phyloP scores from a whole-genome alignment of 2,888 invertebrate genomes.

The Pelosia muscerda region DNA sequence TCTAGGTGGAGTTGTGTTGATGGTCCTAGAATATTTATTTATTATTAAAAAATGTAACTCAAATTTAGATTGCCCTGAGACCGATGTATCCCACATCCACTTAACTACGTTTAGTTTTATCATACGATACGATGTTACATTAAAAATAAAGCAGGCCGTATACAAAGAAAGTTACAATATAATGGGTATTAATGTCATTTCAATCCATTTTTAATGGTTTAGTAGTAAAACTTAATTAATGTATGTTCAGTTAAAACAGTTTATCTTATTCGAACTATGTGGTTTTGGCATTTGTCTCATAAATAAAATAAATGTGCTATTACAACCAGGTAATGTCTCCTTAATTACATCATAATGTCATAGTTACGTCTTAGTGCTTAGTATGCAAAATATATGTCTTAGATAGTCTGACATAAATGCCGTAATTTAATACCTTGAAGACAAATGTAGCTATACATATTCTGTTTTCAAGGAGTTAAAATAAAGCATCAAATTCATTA shows the following conservation, averaged over 20 bases:
- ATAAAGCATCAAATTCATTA: background rate
- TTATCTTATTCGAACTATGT: background rate
- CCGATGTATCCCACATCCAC: too few relatives aligned
- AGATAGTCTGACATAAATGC: background rate
- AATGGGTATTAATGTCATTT: background rate
- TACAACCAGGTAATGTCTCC: constrained; percentile 10
- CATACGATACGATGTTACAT: too few relatives aligned
- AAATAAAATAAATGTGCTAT: constrained; percentile 11
- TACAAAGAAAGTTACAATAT: background rate
- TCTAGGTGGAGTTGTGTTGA: too few relatives aligned
- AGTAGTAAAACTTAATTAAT: background rate
- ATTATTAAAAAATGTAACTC: too few relatives aligned
- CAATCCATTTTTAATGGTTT: background rate
- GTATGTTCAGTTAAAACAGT: background rate
- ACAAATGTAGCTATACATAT: background rate
- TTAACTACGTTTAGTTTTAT: too few relatives aligned
- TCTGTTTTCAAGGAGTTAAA: too few relatives aligned
- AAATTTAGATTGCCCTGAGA: too few relatives aligned
- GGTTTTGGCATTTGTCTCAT: background rate
- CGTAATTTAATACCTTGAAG: background rate
- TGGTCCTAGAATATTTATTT: too few relatives aligned
- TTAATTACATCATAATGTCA: constrained; percentile 4
- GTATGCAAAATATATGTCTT: background rate
- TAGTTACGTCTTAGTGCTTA: background rate
- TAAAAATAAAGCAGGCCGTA: background rate